Evolutionary conservation across 2,797 vertebrate species (phyloP).

Genomic region (Protosalanx chinensis): DNA sequence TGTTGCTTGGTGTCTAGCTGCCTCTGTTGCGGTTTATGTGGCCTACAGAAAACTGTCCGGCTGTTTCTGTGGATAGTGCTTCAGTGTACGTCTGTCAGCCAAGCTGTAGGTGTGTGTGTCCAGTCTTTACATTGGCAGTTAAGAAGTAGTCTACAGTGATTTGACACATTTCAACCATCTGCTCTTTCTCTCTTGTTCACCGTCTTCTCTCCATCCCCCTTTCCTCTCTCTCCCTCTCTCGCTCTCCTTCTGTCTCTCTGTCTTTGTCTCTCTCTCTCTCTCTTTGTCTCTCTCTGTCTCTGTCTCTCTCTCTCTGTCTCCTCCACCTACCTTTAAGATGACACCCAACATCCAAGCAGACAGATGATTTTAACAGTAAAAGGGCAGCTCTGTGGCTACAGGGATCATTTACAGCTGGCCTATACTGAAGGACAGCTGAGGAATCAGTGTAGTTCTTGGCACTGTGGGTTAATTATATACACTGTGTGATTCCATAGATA

Average conservation of each 20-base stretch:
- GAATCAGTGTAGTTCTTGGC: not conserved
- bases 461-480: not conserved
- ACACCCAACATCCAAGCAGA: not conserved
- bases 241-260: not conserved
- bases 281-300: not conserved
- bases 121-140: not conserved
- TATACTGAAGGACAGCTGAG: not conserved
- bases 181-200: not conserved
- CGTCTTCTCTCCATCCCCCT: not conserved
- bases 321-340: not conserved
- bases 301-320: not conserved
- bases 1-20: no score
- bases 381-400: not conserved
- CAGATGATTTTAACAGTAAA: conserved; percentile 1
- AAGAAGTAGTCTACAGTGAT: no score
- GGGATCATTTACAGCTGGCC: not conserved
- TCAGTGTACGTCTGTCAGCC: not conserved
- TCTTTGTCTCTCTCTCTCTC: not conserved
- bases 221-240: not conserved
- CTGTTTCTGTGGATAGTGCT: conserved; percentile 19
- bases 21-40: no score
- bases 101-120: not conserved
- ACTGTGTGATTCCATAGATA: not conserved
- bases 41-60: not conserved
- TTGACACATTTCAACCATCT: not conserved